phyloP scores from a whole-genome alignment of 2,888 invertebrate species.

The Spisula subtruncata region DNA sequence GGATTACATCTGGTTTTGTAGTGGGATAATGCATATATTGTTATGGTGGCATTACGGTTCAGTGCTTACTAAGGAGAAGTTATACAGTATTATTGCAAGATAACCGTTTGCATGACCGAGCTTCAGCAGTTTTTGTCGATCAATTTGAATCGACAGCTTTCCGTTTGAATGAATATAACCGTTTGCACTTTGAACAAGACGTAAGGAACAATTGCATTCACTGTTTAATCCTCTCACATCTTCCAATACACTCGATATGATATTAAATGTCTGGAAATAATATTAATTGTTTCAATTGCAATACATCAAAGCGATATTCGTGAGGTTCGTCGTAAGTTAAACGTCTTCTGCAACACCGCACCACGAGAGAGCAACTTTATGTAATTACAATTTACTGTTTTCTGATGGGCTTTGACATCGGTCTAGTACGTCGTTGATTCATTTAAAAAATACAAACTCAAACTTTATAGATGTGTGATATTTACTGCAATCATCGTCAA shows the following conservation, averaged over 20 bases:
- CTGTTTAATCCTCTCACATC: not conserved
- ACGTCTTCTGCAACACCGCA: constrained; percentile 9
- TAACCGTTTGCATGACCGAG: no score
- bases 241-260: constrained; percentile 2
- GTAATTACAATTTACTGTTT: constrained; percentile 32
- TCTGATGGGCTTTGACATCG: constrained; percentile 23
- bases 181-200: not conserved
- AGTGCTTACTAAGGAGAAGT: no score
- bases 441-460: not conserved
- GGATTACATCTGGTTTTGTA: no score
- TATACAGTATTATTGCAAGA: no score
- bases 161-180: not conserved
- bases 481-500: not conserved
- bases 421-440: not conserved
- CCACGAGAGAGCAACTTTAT: not conserved
- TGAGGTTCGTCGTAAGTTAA: not conserved
- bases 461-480: not conserved
- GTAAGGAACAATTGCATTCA: not conserved
- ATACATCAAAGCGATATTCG: constrained; percentile 4
- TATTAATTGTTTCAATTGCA: not conserved
- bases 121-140: no score
- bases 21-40: no score
- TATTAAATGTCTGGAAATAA: constrained; percentile 17
- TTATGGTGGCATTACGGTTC: no score
- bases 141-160: no score